phyloP scores from a whole-genome alignment of 2,113 vertebrate species.

The Ciconia maguari region DNA sequence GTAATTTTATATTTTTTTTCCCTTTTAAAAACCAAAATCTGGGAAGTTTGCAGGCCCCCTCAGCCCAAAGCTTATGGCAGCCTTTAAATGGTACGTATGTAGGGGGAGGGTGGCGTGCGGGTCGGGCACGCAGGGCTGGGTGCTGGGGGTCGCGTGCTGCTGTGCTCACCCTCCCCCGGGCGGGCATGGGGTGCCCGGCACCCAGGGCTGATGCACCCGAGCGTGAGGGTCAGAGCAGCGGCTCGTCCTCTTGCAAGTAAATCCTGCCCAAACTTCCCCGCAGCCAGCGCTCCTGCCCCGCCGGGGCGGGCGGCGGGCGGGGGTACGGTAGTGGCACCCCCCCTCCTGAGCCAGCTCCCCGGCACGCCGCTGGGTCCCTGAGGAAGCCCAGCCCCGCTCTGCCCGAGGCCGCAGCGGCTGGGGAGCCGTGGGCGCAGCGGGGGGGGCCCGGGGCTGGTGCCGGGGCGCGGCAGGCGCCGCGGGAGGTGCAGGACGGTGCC shows the following conservation, averaged over 20 bases:
- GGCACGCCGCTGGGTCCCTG: too few species aligned
- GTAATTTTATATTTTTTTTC: neutral
- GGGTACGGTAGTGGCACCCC: neutral
- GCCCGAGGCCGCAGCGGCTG: neutral
- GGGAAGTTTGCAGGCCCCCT: constrained; percentile 22
- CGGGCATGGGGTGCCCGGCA: accelerated
- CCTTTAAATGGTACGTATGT: constrained; percentile 42
- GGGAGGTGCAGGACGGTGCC: neutral
- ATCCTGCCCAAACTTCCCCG: neutral
- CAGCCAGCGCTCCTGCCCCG: neutral
- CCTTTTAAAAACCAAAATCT: neutral
- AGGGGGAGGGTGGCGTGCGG: neutral
- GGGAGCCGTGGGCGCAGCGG: neutral
- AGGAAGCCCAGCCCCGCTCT: accelerated
- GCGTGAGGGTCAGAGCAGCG: neutral
- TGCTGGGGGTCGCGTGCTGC: neutral
- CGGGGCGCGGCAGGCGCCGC: neutral
- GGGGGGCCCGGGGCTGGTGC: neutral
- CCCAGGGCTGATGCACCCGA: neutral
- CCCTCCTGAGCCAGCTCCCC: neutral
- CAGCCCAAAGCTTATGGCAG: constrained; percentile 34
- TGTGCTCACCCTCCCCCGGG: neutral
- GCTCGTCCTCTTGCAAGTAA: neutral
- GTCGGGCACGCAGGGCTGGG: neutral
- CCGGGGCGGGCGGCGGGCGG: too few species aligned